Conservation (phyloP, 2,113 vertebrate species). For the Lathamus discolor region DNA sequence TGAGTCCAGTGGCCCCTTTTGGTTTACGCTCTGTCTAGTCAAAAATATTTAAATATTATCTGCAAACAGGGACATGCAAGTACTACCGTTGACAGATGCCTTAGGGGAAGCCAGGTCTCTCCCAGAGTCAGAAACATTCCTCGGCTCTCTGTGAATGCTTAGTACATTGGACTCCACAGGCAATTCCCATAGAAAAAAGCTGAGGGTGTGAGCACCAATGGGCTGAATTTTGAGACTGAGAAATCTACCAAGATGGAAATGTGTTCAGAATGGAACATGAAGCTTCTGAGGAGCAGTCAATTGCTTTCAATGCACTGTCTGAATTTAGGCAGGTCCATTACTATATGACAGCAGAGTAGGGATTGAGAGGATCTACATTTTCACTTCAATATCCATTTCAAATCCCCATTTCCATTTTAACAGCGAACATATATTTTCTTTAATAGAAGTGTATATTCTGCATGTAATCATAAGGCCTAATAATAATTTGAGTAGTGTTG, state of each 20-base stretch:
- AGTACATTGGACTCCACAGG: not conserved
- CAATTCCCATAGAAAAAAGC: not conserved
- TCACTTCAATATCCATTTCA: not conserved
- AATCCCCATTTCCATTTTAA: not conserved
- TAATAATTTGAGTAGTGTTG: not conserved
- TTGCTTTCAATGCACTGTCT: not conserved
- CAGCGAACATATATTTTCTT: not conserved
- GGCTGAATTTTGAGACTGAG: not conserved
- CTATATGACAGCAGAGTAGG: not conserved
- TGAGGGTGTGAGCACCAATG: rapidly evolving
- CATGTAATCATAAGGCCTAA: not conserved
- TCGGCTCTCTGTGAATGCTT: not conserved
- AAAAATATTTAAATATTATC: not conserved
- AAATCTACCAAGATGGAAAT: not conserved
- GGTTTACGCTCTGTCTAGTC: not conserved
- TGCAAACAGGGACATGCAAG: not conserved
- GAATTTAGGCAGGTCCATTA: not conserved
- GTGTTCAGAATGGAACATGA: not conserved
- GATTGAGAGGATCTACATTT: not conserved
- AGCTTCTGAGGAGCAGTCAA: not conserved
- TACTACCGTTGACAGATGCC: not conserved
- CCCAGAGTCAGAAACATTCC: not conserved
- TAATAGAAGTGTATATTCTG: not conserved
- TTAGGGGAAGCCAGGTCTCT: not conserved
- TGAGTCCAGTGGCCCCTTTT: not conserved